A percentile compares a stretch with the other conserved stretches of the same genome.
These are phyloP conservation scores for Stigmatopora argus DNA, from an alignment of 2,113 vertebrate genomes.

Conservation along the genomic window DNA sequence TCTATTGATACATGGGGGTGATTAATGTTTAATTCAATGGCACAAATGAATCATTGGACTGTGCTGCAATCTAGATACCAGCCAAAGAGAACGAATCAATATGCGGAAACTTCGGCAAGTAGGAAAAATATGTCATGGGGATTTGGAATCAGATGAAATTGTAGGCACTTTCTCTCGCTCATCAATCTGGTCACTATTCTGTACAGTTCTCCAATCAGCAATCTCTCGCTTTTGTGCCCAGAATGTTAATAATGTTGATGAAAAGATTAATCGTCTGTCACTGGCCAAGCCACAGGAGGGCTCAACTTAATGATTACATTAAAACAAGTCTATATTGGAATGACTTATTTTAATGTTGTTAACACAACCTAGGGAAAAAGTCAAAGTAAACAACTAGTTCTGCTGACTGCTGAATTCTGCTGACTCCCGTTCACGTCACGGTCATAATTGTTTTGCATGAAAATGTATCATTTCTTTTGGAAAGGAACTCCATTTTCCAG, in stretches of 20 bases:
- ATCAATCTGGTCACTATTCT: constrained; percentile 51
- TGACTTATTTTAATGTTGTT: not conserved
- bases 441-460: not conserved
- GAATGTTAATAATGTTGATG: not conserved
- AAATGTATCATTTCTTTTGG: not conserved
- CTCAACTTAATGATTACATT: not conserved
- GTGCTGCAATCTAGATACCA: constrained; percentile 69
- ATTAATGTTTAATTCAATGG: constrained; percentile 61
- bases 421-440: not conserved
- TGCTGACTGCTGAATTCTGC: not conserved
- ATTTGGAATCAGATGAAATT: constrained; percentile 58
- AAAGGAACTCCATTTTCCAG: not conserved
- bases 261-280: constrained; percentile 7
- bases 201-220: constrained; percentile 44
- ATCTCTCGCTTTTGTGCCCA: not conserved
- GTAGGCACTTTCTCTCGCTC: constrained; percentile 50
- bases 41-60: constrained; percentile 55
- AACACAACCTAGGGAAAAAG: not conserved
- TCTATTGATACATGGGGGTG: constrained; percentile 55
- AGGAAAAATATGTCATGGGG: constrained; percentile 48
- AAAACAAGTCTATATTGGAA: not conserved
- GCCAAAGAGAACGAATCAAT: constrained; percentile 63
- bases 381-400: not conserved
- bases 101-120: constrained; percentile 47
- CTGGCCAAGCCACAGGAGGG: not conserved